Evolutionary conservation across 2,888 invertebrate genomes (phyloP), one percentile per base, ranked within the genome.

Genomic region (Priapulus caudatus): DNA sequence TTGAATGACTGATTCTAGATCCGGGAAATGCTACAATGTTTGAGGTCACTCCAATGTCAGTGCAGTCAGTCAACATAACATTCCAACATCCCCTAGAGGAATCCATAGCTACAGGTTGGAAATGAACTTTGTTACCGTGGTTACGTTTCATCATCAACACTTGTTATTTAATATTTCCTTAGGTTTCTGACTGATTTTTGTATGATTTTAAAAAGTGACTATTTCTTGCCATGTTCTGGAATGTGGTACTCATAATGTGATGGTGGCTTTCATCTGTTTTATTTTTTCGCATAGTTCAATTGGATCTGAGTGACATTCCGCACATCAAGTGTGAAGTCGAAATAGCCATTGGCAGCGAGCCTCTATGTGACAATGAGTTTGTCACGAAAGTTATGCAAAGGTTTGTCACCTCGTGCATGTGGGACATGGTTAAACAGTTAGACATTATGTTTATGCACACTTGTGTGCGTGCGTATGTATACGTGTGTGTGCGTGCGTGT

Each of bases 21-120:
- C 70, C 81, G 46, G 84, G 85, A 61, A 79, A 75, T 61, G 80
- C 83, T 60, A 79, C 85, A n/a, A 89, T 91, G 78, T 84, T 93
- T 68, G 93, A 95, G 74, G 81, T 93, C 61, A 87, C 84, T 63
- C 87, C 91, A 2, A 74, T 90, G 24, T 89, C 90, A 0, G 84
- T 88, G 77, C 85, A 86, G 57, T 87, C 88, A 70, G 81, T 95
- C 58, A 85, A 86, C 5, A 82, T 95, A 19, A 84, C 88, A 4
- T 79, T 95, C 66, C 91, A 92, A 68, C 91, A 93, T 74, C 92
- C 93, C 0, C 75, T 83, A 19, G 89, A 90, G 66, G 91, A 91
- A 70, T 84, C 86, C 56, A 83, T 93, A 81, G 87, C 90, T 0
- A 91, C 92, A 52, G 69, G 72, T 72, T 59, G 54, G 56, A 22